Evolutionary conservation across 2,797 vertebrate genomes (phyloP).

Genomic region (Erethizon dorsatum): DNA sequence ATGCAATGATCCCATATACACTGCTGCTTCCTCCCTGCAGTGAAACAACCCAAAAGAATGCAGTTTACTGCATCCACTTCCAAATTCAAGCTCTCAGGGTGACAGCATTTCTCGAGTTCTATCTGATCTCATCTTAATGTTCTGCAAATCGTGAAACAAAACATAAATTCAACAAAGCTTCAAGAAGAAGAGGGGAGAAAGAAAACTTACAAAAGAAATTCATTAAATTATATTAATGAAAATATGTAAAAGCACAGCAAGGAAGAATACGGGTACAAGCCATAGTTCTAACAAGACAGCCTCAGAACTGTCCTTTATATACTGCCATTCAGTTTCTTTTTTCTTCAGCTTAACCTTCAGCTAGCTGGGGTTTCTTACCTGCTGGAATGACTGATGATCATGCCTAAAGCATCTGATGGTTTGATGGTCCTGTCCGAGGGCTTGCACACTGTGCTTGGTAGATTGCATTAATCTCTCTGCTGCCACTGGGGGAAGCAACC

Average conservation of each 20-base stretch:
- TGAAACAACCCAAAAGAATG: not conserved
- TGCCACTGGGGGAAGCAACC: not conserved
- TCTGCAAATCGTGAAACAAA: conserved; percentile 21
- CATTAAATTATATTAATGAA: not conserved
- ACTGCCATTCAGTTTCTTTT: not conserved
- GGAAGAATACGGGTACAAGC: not conserved
- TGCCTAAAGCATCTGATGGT: not conserved
- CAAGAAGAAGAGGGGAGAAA: not conserved
- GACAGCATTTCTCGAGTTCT: not conserved
- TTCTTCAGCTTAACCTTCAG: not conserved
- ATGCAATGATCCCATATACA: not conserved
- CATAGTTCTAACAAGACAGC: not conserved
- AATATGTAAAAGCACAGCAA: not conserved
- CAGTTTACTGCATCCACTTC: not conserved
- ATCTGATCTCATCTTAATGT: not conserved
- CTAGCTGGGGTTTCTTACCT: not conserved
- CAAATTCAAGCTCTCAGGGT: not conserved
- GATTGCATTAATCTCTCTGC: not conserved
- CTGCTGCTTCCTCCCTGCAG: not conserved
- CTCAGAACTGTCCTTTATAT: not conserved
- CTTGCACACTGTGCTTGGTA: not conserved
- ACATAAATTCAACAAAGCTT: not conserved
- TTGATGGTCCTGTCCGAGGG: not conserved
- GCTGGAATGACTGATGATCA: not conserved
- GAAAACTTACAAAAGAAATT: not conserved